Percentiles rank a stretch among this genome's conserved stretches.
phyloP scores from a whole-genome alignment of 2,797 vertebrate genomes.

The Phataginus tetradactyla region DNA sequence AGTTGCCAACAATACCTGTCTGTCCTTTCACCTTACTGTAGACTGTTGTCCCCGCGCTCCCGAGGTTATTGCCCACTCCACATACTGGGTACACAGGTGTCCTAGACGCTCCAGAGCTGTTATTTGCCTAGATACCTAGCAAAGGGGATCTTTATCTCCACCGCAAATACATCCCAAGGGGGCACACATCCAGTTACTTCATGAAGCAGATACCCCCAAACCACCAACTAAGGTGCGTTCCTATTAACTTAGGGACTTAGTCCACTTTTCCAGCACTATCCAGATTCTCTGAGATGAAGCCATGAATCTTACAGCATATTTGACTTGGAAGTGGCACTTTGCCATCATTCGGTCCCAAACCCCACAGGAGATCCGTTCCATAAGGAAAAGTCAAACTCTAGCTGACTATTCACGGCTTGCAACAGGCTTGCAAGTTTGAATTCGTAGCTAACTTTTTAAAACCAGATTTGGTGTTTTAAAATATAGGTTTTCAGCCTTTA shows the following conservation, averaged over 20 bases:
- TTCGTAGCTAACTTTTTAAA: conserved; percentile 12
- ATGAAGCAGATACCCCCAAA: not conserved
- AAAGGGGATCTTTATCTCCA: not conserved
- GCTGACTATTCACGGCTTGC: not conserved
- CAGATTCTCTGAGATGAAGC: not conserved
- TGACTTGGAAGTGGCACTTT: conserved; percentile 29
- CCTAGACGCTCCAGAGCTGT: not conserved
- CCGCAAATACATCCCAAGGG: not conserved
- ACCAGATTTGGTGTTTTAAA: not conserved
- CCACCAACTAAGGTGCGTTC: not conserved
- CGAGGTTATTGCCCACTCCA: not conserved
- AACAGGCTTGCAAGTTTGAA: conserved; percentile 20
- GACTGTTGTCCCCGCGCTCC: not conserved
- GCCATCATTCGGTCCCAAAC: not conserved
- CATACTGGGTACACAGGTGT: not conserved
- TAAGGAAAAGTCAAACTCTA: conserved; percentile 23
- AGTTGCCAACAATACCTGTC: not conserved
- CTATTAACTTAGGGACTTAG: not conserved
- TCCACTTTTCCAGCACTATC: not conserved
- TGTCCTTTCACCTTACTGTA: not conserved
- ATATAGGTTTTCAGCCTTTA: not conserved
- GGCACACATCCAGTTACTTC: not conserved
- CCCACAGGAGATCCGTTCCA: not conserved
- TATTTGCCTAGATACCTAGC: not conserved
- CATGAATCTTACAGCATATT: not conserved